phyloP scores from a whole-genome alignment of 2,888 invertebrate species.

The Caprella mutica region DNA sequence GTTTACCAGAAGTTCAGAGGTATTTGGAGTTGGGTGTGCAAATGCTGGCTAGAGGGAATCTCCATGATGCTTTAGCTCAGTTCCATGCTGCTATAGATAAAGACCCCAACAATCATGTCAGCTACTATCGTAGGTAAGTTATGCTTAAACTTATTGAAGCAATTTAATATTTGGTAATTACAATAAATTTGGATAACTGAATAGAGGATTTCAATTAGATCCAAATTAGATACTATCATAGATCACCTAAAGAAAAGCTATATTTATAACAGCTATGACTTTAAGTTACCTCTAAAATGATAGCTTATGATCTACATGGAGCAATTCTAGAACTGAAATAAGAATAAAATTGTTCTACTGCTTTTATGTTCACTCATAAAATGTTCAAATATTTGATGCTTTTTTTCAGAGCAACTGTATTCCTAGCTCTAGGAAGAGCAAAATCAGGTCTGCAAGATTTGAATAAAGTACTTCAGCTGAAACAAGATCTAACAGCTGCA shows the following conservation, averaged over 20 bases:
- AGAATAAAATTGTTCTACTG: too few relatives aligned
- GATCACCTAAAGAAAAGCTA: too few relatives aligned
- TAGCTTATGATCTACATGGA: too few relatives aligned
- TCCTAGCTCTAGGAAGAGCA: constrained; percentile 87
- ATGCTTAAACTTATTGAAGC: too few relatives aligned
- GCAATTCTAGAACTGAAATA: too few relatives aligned
- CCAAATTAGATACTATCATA: too few relatives aligned
- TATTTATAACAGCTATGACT: too few relatives aligned
- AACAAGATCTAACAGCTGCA: constrained; percentile 81
- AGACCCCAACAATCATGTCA: constrained; percentile 8
- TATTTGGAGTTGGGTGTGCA: constrained; percentile 90
- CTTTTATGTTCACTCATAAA: too few relatives aligned
- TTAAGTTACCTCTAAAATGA: too few relatives aligned
- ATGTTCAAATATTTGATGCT: constrained; percentile 94
- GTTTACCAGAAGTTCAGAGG: constrained; percentile 62
- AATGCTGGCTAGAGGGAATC: constrained; percentile 80
- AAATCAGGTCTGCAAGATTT: constrained; percentile 91
- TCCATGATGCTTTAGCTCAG: constrained; percentile 90
- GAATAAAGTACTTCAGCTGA: constrained; percentile 78
- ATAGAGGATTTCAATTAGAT: too few relatives aligned
- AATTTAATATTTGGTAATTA: too few relatives aligned
- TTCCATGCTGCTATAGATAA: constrained; percentile 95
- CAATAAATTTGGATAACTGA: too few relatives aligned
- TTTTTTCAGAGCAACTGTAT: constrained; percentile 90
- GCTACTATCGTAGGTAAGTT: constrained; percentile 5